phyloP scores from a whole-genome alignment of 2,113 vertebrate genomes.

The Anoplopoma fimbria region DNA sequence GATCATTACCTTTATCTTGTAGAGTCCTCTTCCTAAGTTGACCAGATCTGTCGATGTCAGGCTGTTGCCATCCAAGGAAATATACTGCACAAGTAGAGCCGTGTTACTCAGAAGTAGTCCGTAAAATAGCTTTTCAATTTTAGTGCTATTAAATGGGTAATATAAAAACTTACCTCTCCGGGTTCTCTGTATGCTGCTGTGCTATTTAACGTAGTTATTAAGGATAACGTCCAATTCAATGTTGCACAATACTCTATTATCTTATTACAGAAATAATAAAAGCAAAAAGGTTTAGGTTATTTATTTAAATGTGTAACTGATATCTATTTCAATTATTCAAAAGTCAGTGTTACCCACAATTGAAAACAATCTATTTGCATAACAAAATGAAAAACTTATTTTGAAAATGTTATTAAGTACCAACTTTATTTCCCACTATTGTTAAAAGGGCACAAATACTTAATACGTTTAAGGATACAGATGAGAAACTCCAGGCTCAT shows the following conservation, averaged over 20 bases:
- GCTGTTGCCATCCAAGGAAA: slow-evolving; percentile 92
- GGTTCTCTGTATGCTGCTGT: slow-evolving; percentile 84
- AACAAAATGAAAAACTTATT: neutral
- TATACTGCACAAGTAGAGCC: slow-evolving; percentile 82
- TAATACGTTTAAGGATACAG: slow-evolving; percentile 90
- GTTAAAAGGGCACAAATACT: neutral
- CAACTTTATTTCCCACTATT: neutral
- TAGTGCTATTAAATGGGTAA: neutral
- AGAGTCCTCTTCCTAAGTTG: slow-evolving; percentile 90
- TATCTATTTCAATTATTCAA: neutral
- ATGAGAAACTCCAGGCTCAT: slow-evolving; percentile 91
- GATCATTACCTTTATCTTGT: slow-evolving; percentile 94
- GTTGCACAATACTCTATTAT: neutral
- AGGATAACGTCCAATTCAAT: slow-evolving; percentile 35
- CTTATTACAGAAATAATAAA: neutral
- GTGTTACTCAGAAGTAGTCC: slow-evolving; percentile 21
- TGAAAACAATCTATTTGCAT: neutral
- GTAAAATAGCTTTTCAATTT: neutral
- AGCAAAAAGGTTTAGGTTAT: too few relatives aligned
- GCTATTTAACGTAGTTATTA: slow-evolving; percentile 65
- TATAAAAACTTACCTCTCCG: slow-evolving; percentile 69
- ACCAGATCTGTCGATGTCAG: slow-evolving; percentile 92
- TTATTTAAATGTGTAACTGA: neutral
- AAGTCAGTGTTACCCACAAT: neutral
- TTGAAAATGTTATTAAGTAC: neutral